Conservation (phyloP, 2,797 vertebrate genomes). For the Lacerta agilis region DNA sequence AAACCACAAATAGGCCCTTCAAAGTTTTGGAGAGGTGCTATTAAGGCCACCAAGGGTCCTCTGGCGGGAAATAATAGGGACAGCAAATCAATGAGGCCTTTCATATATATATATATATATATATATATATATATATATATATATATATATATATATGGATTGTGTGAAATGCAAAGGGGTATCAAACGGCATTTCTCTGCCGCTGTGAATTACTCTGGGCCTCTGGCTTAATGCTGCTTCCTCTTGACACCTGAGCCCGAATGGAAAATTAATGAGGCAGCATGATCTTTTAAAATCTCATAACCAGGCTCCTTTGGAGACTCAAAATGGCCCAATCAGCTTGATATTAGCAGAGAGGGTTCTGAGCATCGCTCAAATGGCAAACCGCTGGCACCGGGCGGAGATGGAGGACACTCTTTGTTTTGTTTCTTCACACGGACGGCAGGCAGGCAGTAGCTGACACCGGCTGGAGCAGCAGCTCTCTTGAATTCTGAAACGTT, state of each 20-base stretch:
- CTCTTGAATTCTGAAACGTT: too few species aligned
- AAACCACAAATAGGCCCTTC: constrained; percentile 70
- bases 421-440: background rate
- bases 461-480: too few species aligned
- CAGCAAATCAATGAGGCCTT: constrained; percentile 73
- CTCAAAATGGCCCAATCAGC: constrained; percentile 76
- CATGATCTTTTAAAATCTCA: constrained; percentile 72
- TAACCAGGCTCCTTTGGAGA: constrained; percentile 70
- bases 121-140: too few species aligned
- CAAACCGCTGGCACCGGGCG: background rate
- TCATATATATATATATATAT: too few species aligned
- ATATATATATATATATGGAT: constrained; percentile 19
- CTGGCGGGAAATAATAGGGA: constrained; percentile 69
- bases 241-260: constrained; percentile 69
- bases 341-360: constrained; percentile 68
- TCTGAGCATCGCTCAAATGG: constrained; percentile 57
- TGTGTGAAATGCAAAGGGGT: constrained; percentile 61
- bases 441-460: background rate
- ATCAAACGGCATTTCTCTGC: constrained; percentile 67
- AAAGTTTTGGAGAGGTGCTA: constrained; percentile 69
- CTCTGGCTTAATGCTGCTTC: constrained; percentile 67
- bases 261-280: constrained; percentile 74
- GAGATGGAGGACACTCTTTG: background rate
- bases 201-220: constrained; percentile 66
- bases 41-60: constrained; percentile 59